Evolutionary conservation across 1,140 invertebrate genomes (phyloP).

Genomic region (Drosophila guanche): DNA sequence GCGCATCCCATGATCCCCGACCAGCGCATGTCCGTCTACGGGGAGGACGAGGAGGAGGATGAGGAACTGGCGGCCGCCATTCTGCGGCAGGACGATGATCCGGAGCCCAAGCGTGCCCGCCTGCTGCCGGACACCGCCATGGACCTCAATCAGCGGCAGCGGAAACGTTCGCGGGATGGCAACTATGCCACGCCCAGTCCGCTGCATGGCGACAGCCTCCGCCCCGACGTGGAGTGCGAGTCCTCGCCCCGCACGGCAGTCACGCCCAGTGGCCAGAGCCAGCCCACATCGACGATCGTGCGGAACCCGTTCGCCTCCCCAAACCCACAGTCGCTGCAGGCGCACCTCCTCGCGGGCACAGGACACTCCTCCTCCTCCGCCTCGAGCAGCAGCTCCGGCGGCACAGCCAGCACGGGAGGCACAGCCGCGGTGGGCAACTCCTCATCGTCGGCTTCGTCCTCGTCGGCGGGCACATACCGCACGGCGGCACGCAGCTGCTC

Average conservation of each 20-base stretch:
- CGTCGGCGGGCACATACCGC: slow-evolving; percentile 28
- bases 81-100: slow-evolving; percentile 51
- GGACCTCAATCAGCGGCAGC: slow-evolving; percentile 67
- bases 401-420: slow-evolving; percentile 21
- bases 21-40: slow-evolving; percentile 79
- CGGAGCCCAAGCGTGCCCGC: slow-evolving; percentile 66
- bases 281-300: slow-evolving; percentile 75
- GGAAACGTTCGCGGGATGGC: slow-evolving; percentile 77
- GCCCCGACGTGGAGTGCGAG: slow-evolving; percentile 30
- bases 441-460: slow-evolving; percentile 11
- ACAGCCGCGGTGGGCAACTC: slow-evolving; percentile 10
- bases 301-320: slow-evolving; percentile 80
- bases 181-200: slow-evolving; percentile 84
- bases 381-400: slow-evolving; percentile 33
- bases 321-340: slow-evolving; percentile 58
- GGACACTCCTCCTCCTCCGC: slow-evolving; percentile 13
- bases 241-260: slow-evolving; percentile 10
- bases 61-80: slow-evolving; percentile 58
- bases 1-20: slow-evolving; percentile 81
- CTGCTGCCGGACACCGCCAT: slow-evolving; percentile 49
- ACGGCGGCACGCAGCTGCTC: slow-evolving; percentile 45
- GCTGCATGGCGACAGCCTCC: slow-evolving; percentile 63
- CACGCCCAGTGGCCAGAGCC: slow-evolving; percentile 38
- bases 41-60: slow-evolving; percentile 79
- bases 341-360: slow-evolving; percentile 14